Evolutionary conservation across 2,888 invertebrate genomes (phyloP), one percentile per base, ranked within the genome.

Genomic region (Drosophila nr. perissopoda): DNA sequence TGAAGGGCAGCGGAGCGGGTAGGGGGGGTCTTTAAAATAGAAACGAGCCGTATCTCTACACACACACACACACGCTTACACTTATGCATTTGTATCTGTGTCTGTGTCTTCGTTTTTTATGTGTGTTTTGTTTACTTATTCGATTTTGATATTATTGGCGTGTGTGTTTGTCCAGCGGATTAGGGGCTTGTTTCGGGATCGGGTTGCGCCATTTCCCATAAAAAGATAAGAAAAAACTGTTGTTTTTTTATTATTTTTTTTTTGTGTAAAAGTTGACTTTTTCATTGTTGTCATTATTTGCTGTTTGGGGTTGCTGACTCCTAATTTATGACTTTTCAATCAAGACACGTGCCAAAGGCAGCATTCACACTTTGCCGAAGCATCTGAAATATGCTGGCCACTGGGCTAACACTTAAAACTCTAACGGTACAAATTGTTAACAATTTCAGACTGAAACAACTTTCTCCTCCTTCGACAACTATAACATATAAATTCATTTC

Each of bases 121-220:
- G 71, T 80, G 78, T 71, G 76, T 83, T 78, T 36, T 86, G 87
- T 84, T 84, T 87, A 76, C 87, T 70, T 79, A 78, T 83, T 76
- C 87, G 89, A 83, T 84, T 89, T 70, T 60, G 82, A 84, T 84
- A 89, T 72, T 87, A 83, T 83, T 83, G 86, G 80, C 86, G 78
- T 80, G 80, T 69, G 65, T 83, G 82, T 83, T 88, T 83, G 66
- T 59, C 73, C 58, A 60, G 48, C 68, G 82, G 58, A 73, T 86
- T 71, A 83, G 67, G 66, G 70, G 34, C 54, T 53, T 36, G 31
- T 51, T 56, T 36, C 21, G 49, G 77, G 54, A 40, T 80, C 64
- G 77, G 60, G 42, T 67, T 61, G 57, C 63, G 42, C 51, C 40
- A 59, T 68, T 78, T 67, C 80, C 72, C 80, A 80, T 68, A 80